A percentile compares a stretch with the other conserved stretches of the same genome.
phyloP scores from a whole-genome alignment of 2,888 invertebrate genomes.

The Proisotoma minuta region DNA sequence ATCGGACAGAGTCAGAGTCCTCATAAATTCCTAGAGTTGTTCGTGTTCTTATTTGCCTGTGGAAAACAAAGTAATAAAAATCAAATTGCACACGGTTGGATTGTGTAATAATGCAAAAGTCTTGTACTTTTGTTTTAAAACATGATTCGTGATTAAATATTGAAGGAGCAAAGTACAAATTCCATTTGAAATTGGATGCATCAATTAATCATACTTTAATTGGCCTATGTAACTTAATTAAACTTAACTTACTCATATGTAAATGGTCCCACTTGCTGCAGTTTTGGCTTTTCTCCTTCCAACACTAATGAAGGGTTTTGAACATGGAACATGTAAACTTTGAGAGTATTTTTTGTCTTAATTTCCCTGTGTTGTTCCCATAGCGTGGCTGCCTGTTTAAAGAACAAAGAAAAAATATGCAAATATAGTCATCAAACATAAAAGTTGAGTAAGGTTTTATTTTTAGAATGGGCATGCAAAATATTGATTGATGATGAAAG shows the following conservation, averaged over 20 bases:
- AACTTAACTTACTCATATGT: slow-evolving; percentile 27
- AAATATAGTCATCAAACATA: too few species aligned
- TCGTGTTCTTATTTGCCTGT: slow-evolving; percentile 19
- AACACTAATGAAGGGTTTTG: slow-evolving; percentile 24
- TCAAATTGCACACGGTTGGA: not conserved
- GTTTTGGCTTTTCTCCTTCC: slow-evolving; percentile 24
- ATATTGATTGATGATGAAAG: too few species aligned
- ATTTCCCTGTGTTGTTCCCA: not conserved
- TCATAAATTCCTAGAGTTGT: slow-evolving; percentile 19
- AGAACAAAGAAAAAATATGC: too few species aligned
- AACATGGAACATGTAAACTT: slow-evolving; percentile 34
- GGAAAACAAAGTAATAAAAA: too few species aligned
- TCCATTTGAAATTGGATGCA: too few species aligned
- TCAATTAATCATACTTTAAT: too few species aligned
- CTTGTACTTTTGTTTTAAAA: too few species aligned
- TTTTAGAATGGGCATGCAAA: too few species aligned
- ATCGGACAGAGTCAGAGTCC: slow-evolving; percentile 19
- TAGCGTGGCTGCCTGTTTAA: not conserved
- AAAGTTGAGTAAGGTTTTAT: too few species aligned
- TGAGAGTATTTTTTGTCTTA: slow-evolving; percentile 7
- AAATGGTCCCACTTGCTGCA: slow-evolving; percentile 32
- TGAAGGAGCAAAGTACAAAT: not conserved
- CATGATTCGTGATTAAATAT: not conserved
- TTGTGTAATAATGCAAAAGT: not conserved
- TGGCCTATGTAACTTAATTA: too few species aligned